Conservation (phyloP, 2,797 vertebrate genomes). For the Enteromius radiatus region DNA sequence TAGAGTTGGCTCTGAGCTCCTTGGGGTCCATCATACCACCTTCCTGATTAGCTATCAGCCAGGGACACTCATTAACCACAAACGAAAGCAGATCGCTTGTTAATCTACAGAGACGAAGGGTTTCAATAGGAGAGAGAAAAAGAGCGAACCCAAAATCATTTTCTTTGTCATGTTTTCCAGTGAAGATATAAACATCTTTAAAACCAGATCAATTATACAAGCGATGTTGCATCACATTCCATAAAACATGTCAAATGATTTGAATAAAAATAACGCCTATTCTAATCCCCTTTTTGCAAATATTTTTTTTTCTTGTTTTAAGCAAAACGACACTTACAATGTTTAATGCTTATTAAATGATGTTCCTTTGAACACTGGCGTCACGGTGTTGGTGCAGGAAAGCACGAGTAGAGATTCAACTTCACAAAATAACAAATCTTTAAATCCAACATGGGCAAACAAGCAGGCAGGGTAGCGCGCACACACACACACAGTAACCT, state of each 20-base stretch:
- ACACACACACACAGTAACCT: too few species aligned
- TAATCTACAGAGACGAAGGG: constrained; percentile 36
- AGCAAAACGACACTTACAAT: neutral
- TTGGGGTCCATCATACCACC: constrained; percentile 39
- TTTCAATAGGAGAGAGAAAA: neutral
- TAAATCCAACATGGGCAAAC: too few species aligned
- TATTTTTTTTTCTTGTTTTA: neutral
- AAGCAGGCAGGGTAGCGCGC: too few species aligned
- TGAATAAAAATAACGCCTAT: neutral
- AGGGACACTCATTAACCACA: constrained; percentile 49
- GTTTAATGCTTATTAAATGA: neutral
- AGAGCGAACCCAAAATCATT: neutral
- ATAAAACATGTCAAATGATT: neutral
- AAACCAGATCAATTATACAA: neutral
- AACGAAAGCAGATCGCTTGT: constrained; percentile 14
- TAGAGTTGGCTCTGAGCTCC: constrained; percentile 37
- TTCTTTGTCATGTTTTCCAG: neutral
- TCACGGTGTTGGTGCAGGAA: too few species aligned
- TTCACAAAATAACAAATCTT: too few species aligned
- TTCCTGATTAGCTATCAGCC: constrained; percentile 29
- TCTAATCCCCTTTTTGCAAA: neutral
- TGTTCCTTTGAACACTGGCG: neutral
- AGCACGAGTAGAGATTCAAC: too few species aligned
- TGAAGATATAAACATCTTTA: neutral
- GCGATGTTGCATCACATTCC: neutral